Evolutionary conservation across 2,888 invertebrate genomes (phyloP), one percentile per base, ranked within the genome.

Genomic region (Mayetiola destructor): DNA sequence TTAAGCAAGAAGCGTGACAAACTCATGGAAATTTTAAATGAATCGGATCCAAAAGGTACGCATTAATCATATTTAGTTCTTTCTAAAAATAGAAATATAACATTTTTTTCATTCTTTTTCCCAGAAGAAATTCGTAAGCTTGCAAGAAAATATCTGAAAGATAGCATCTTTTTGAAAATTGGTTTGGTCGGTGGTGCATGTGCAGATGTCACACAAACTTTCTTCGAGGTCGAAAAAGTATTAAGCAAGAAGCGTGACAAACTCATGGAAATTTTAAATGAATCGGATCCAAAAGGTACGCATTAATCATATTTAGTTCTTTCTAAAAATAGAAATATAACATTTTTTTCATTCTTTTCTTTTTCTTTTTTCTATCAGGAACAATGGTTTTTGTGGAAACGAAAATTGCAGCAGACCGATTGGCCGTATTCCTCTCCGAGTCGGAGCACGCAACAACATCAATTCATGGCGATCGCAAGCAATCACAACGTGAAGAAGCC

Each of bases 71-170:
- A n/a, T n/a, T n/a, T n/a, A n/a, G n/a, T n/a, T n/a, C n/a, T n/a
- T n/a, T n/a, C n/a, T n/a, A n/a, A n/a, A n/a, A n/a, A n/a, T n/a
- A n/a, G n/a, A n/a, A n/a, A n/a, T n/a, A n/a, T n/a, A n/a, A n/a
- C n/a, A n/a, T n/a, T n/a, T n/a, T 99, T 99, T 75, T 96, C 96
- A 16, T 99, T 99, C 2, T 99, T 99, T 14, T 99, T 99, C 76
- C 99, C 99, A 0, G 92, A 93, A 68, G 95, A 96, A 68, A 97
- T 99, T 65, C 95, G 96, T 70, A 77, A 78, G 48, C 71, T 93
- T 61, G 92, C 93, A 0, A 78, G 78, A 0, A 80, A 84, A 55
- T 94, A 88, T 68, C 73, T 96, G 16, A 75, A 78, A 61, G 73
- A 82, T 58, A 94, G 95, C 67, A 67, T 92, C n/a, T 95, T 94